phyloP scores from a whole-genome alignment of 2,797 vertebrate species.

The Linurgus olivaceus region DNA sequence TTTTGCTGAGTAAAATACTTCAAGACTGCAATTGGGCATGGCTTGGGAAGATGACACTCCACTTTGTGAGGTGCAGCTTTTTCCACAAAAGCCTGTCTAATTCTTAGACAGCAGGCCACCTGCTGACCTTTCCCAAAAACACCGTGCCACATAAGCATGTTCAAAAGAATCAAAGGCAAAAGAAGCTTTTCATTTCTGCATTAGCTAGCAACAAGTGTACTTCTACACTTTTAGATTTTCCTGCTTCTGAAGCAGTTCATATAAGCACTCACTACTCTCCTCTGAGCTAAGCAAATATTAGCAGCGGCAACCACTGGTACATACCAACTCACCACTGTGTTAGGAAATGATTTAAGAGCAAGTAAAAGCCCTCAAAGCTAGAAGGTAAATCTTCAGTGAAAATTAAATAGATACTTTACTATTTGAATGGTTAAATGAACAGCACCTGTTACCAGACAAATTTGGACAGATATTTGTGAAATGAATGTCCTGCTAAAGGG shows the following conservation, averaged over 20 bases:
- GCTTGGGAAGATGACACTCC: not conserved
- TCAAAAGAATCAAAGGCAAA: not conserved
- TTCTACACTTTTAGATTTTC: not conserved
- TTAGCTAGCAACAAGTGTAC: not conserved
- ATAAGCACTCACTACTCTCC: not conserved
- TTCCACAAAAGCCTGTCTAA: not conserved
- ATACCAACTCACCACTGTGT: not conserved
- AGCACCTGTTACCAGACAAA: not conserved
- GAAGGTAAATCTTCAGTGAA: not conserved
- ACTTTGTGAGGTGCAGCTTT: not conserved
- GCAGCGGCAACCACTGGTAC: not conserved
- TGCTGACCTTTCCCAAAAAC: not conserved
- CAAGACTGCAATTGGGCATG: not conserved
- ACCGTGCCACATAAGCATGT: accelerated
- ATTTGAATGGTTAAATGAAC: not conserved
- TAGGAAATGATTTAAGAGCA: not conserved
- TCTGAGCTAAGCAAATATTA: not conserved
- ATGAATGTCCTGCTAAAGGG: not conserved
- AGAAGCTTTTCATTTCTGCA: not conserved
- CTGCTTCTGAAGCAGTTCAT: not conserved
- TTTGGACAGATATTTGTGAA: slow-evolving; percentile 37
- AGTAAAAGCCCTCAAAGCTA: not conserved
- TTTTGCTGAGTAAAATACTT: not conserved
- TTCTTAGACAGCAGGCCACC: not conserved
- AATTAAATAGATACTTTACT: not conserved